A percentile compares a stretch with the other conserved stretches of the same genome.
These are phyloP conservation scores for Podarcis lilfordi DNA, from an alignment of 2,797 vertebrate genomes.

Conservation along the genomic window DNA sequence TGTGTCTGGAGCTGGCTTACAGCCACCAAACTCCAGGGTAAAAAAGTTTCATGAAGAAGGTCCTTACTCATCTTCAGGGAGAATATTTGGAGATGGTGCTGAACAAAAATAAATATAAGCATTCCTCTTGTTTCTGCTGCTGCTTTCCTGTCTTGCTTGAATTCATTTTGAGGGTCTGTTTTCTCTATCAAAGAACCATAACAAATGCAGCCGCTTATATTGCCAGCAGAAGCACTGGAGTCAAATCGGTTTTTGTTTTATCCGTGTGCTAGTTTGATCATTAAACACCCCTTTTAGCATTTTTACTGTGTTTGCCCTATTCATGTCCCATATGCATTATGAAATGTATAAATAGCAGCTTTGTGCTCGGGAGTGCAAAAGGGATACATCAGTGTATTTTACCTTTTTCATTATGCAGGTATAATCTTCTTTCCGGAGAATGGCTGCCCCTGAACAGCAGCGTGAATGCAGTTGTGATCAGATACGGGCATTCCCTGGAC, in stretches of 20 bases:
- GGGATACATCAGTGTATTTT: not conserved
- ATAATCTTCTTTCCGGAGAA: conserved; percentile 84
- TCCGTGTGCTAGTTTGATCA: not conserved
- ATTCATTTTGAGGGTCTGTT: not conserved
- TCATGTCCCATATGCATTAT: not conserved
- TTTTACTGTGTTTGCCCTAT: not conserved
- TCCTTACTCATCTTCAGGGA: too few relatives aligned
- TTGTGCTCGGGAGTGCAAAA: not conserved
- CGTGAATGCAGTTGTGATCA: conserved; percentile 86
- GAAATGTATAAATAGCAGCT: not conserved
- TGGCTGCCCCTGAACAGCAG: conserved; percentile 88
- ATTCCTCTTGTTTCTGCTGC: not conserved
- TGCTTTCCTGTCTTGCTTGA: too few relatives aligned
- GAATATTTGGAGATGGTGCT: not conserved
- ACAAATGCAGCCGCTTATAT: not conserved
- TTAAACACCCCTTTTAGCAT: not conserved
- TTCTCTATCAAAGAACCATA: not conserved
- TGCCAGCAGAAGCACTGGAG: not conserved
- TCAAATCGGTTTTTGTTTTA: not conserved
- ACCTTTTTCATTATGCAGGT: conserved; percentile 76
- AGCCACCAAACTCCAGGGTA: not conserved
- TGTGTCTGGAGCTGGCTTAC: too few relatives aligned
- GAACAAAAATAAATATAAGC: not conserved
- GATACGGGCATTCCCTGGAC: conserved; percentile 93
- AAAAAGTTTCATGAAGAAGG: not conserved